A percentile compares a stretch with the other conserved stretches of the same genome.
Conservation (phyloP, 2,888 invertebrate genomes). For the Zhuqinia jingwanae region DNA sequence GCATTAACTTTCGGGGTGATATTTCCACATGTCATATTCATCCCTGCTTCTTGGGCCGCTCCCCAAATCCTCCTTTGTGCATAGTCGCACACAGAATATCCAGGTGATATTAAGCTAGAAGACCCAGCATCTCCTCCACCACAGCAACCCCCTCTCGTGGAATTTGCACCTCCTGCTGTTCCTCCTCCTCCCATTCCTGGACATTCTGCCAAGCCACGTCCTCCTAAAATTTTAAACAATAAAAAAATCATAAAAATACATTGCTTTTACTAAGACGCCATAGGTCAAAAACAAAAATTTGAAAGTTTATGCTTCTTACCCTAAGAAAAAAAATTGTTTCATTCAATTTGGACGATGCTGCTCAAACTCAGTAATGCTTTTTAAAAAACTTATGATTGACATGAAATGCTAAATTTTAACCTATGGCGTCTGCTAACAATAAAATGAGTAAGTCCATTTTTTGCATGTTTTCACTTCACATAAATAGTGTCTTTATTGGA, state of each 20-base stretch:
- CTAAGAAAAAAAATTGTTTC: neutral
- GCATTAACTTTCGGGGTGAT: conserved; percentile 70
- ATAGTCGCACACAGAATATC: conserved; percentile 75
- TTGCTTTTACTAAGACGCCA: conserved; percentile 71
- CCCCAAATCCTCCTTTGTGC: conserved; percentile 76
- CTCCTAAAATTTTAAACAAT: conserved; percentile 27
- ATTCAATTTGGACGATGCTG: neutral
- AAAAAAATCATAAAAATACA: conserved; percentile 38
- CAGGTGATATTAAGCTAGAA: conserved; percentile 63
- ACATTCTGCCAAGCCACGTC: conserved; percentile 47
- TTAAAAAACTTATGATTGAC: no score
- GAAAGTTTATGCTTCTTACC: no score
- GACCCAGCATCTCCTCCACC: conserved; percentile 11
- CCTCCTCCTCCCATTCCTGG: neutral
- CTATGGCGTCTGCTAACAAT: conserved; percentile 71
- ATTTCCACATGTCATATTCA: conserved; percentile 71
- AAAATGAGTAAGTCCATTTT: neutral
- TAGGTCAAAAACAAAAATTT: conserved; percentile 65
- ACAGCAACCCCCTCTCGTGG: conserved; percentile 38
- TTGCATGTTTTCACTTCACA: neutral
- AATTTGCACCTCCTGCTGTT: neutral
- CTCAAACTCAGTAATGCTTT: neutral
- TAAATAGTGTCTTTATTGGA: conserved; percentile 5
- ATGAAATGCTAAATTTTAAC: conserved; percentile 55
- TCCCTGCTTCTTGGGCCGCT: conserved; percentile 70